These are phyloP conservation scores for Epicampocera succincta DNA, from an alignment of 2,888 invertebrate species.

Conservation along the genomic window DNA sequence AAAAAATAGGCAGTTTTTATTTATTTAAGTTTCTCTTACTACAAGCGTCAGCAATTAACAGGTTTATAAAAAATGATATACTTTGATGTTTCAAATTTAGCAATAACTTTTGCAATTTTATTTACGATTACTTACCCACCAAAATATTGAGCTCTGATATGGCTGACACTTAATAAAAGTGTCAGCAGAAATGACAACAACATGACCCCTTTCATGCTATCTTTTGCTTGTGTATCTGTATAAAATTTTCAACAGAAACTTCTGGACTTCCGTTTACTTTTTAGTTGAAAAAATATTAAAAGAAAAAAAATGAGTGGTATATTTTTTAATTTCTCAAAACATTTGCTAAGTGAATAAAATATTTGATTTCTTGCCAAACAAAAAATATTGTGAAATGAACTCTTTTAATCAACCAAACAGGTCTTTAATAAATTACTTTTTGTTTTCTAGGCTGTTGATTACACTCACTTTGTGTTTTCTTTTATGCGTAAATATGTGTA, in stretches of 20 bases:
- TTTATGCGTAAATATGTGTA: constrained; percentile 26
- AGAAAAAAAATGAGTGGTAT: constrained; percentile 12
- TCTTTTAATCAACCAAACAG: constrained; percentile 17
- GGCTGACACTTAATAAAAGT: constrained; percentile 51
- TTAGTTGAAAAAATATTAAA: constrained; percentile 23
- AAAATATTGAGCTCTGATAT: constrained; percentile 61
- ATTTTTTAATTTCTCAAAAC: not conserved
- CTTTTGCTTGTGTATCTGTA: not conserved
- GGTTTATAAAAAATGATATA: constrained; percentile 10
- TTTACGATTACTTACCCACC: constrained; percentile 57
- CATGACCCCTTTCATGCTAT: constrained; percentile 57
- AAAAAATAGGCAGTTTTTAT: not conserved
- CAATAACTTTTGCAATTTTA: not conserved
- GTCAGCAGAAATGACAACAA: constrained; percentile 58
- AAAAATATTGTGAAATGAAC: constrained; percentile 58
- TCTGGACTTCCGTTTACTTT: constrained; percentile 63
- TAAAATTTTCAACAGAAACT: constrained; percentile 56
- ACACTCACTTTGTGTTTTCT: constrained; percentile 55
- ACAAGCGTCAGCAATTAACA: constrained; percentile 10
- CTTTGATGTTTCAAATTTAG: not conserved
- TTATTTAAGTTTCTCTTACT: not conserved
- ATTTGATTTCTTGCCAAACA: constrained; percentile 68
- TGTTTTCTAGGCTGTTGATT: constrained; percentile 28
- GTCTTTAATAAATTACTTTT: constrained; percentile 21
- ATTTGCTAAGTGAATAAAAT: constrained; percentile 1